Percentiles rank a stretch among this genome's conserved stretches.
phyloP scores from a whole-genome alignment of 1,140 invertebrate genomes.

The Drosophila arizonae region DNA sequence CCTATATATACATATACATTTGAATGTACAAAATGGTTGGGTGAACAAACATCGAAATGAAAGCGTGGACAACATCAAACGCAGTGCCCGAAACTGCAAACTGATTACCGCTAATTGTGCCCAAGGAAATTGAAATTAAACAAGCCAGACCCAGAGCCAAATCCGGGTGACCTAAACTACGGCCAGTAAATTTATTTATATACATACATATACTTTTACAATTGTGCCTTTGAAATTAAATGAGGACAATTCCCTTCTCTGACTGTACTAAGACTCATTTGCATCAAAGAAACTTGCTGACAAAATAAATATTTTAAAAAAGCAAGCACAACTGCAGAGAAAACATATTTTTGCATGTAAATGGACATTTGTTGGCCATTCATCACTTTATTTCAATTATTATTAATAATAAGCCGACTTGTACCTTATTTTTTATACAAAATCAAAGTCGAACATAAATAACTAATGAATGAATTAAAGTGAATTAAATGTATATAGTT shows the following conservation, averaged over 20 bases:
- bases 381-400: no score
- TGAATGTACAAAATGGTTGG: constrained; percentile 31
- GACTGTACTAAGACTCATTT: neutral
- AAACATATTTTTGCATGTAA: neutral
- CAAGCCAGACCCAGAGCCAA: constrained; percentile 23
- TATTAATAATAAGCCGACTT: no score
- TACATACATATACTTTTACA: neutral
- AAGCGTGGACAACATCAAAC: constrained; percentile 40
- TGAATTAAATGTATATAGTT: no score
- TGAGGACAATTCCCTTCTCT: neutral
- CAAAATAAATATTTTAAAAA: neutral
- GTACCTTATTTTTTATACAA: no score
- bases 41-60: constrained; percentile 35
- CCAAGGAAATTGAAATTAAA: constrained; percentile 67
- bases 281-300: neutral
- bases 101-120: constrained; percentile 77
- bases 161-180: neutral
- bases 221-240: constrained; percentile 43
- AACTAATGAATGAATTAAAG: no score
- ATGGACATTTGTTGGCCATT: no score
- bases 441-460: no score
- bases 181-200: constrained; percentile 14
- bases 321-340: neutral
- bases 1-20: neutral
- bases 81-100: constrained; percentile 40